Evolutionary conservation across 2,888 invertebrate genomes (phyloP).

Genomic region (Amiota minor): DNA sequence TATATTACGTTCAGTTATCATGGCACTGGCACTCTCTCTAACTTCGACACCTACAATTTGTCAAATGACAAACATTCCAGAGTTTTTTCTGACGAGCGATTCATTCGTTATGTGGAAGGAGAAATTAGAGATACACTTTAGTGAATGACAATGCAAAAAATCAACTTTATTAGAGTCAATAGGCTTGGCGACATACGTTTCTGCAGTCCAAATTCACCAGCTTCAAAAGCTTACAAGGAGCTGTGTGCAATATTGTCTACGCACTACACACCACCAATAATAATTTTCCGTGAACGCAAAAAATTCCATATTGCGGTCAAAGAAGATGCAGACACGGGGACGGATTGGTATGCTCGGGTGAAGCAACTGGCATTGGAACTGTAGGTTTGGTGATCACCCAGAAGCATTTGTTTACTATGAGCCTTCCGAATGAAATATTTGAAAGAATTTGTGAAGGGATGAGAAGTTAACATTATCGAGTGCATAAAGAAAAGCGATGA

Average conservation of each 20-base stretch:
- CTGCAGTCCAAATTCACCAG: background rate
- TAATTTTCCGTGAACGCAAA: constrained; percentile 7
- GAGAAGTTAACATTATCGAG: background rate
- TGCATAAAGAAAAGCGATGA: constrained; percentile 5
- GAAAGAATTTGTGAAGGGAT: constrained; percentile 9
- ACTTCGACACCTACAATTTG: too few relatives aligned
- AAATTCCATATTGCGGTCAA: constrained; percentile 3
- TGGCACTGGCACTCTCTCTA: too few relatives aligned
- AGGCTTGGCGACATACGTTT: background rate
- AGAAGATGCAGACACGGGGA: background rate
- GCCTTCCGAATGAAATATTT: constrained; percentile 6
- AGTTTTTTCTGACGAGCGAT: too few relatives aligned
- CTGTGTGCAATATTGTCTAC: background rate
- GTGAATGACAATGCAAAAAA: background rate
- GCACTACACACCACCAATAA: constrained; percentile 19
- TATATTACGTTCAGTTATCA: too few relatives aligned
- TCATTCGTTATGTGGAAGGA: background rate
- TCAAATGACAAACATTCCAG: too few relatives aligned
- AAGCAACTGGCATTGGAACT: background rate
- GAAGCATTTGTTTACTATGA: background rate
- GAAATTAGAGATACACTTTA: background rate
- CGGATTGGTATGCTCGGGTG: background rate
- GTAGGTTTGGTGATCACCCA: background rate
- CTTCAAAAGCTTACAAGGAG: constrained; percentile 2
- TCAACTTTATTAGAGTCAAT: constrained; percentile 1